These are phyloP conservation scores for Bombus waltoni DNA, from an alignment of 1,140 invertebrate genomes.

Conservation along the genomic window DNA sequence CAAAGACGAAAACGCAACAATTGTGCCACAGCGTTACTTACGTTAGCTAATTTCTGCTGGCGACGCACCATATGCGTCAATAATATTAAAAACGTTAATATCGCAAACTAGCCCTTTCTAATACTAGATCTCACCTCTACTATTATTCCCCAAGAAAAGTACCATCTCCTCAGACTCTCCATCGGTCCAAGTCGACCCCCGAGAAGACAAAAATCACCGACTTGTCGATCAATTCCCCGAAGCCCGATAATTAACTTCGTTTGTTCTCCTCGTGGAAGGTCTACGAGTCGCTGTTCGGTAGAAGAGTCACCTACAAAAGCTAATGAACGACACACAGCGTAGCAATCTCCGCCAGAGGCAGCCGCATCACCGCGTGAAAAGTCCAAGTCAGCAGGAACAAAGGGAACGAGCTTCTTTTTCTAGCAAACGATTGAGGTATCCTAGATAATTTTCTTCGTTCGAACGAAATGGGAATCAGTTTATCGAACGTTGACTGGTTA, in stretches of 20 bases:
- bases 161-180: neutral
- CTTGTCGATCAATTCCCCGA: conserved; percentile 17
- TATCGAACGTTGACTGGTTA: neutral
- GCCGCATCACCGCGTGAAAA: conserved; percentile 30
- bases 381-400: neutral
- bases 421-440: too few species aligned
- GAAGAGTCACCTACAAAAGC: conserved; percentile 49
- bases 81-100: neutral
- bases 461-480: neutral
- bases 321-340: conserved; percentile 62
- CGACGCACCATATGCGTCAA: neutral
- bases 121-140: neutral
- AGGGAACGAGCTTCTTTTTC: neutral
- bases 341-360: conserved; percentile 53
- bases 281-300: conserved; percentile 17
- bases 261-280: conserved; percentile 41
- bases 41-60: neutral
- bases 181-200: neutral
- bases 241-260: conserved; percentile 53
- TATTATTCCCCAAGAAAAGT: neutral
- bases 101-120: neutral
- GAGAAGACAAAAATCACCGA: neutral
- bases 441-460: neutral
- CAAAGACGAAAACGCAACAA: too few species aligned
- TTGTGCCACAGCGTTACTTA: too few species aligned